These are phyloP conservation scores for Xenus cinereus DNA, from an alignment of 2,113 vertebrate species.

Conservation along the genomic window DNA sequence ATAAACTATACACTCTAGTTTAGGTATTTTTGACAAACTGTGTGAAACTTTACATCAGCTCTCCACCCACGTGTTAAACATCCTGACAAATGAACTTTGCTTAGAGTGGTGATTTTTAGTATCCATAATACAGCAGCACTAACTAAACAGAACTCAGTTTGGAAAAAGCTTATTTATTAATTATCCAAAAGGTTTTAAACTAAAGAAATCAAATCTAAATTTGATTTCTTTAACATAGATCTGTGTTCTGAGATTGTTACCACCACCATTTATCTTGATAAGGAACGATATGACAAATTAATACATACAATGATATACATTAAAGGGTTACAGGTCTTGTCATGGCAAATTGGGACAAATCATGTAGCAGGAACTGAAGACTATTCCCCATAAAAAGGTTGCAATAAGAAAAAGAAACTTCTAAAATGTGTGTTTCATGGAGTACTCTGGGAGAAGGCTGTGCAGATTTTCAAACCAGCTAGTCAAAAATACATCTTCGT, in stretches of 20 bases:
- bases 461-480: not conserved
- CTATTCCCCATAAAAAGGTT: not conserved
- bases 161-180: constrained; percentile 32
- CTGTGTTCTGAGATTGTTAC: not conserved
- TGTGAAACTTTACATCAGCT: not conserved
- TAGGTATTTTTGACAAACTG: constrained; percentile 5
- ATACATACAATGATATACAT: not conserved
- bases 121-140: not conserved
- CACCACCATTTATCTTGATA: not conserved
- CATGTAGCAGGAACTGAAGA: not conserved
- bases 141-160: not conserved
- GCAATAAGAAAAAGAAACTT: constrained; percentile 8
- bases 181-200: not conserved
- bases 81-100: not conserved
- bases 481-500: not conserved
- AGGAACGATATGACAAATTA: not conserved
- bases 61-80: not conserved
- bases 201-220: not conserved
- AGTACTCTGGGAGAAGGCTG: not conserved
- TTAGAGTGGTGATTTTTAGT: not conserved
- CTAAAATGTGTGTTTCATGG: not conserved
- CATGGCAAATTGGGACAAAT: constrained; percentile 23
- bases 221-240: not conserved
- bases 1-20: not conserved
- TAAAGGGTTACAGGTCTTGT: constrained; percentile 43